phyloP scores from a whole-genome alignment of 2,797 vertebrate genomes.

The Zenarchopterus dispar region DNA sequence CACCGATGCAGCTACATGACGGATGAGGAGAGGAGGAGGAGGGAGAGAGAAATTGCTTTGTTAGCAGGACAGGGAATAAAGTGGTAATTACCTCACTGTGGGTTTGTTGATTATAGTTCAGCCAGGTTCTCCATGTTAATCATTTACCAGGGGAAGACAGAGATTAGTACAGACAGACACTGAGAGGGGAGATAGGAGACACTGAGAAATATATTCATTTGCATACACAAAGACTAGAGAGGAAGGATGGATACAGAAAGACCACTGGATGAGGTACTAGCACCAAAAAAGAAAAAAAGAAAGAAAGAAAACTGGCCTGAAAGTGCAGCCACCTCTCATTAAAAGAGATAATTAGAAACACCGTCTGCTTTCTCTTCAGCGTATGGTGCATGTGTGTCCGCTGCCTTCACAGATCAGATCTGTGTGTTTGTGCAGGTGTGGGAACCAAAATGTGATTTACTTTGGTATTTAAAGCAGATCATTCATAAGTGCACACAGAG shows the following conservation, averaged over 20 bases:
- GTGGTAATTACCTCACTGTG: constrained; percentile 82
- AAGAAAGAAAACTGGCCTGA: constrained; percentile 34
- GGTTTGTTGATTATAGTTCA: constrained; percentile 83
- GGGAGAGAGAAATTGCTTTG: constrained; percentile 59
- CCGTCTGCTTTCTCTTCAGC: constrained; percentile 56
- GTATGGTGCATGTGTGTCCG: constrained; percentile 21
- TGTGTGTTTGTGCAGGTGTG: constrained; percentile 26
- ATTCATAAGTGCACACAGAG: constrained; percentile 56
- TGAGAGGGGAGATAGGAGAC: constrained; percentile 61
- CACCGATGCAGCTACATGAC: constrained; percentile 54
- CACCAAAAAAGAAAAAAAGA: constrained; percentile 16
- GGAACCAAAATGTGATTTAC: constrained; percentile 65
- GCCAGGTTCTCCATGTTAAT: constrained; percentile 81
- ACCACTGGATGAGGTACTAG: constrained; percentile 6
- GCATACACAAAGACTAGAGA: constrained; percentile 32
- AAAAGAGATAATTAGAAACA: constrained; percentile 66
- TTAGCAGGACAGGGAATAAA: constrained; percentile 74
- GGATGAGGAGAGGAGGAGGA: constrained; percentile 38
- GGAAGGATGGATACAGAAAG: constrained; percentile 14
- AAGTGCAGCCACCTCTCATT: constrained; percentile 65
- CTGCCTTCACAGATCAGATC: constrained; percentile 4
- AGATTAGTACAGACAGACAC: constrained; percentile 71
- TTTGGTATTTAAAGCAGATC: constrained; percentile 68
- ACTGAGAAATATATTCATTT: constrained; percentile 48
- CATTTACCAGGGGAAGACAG: constrained; percentile 77